Conservation (phyloP, 1,140 invertebrate species). For the Centruroides sculpturatus region DNA sequence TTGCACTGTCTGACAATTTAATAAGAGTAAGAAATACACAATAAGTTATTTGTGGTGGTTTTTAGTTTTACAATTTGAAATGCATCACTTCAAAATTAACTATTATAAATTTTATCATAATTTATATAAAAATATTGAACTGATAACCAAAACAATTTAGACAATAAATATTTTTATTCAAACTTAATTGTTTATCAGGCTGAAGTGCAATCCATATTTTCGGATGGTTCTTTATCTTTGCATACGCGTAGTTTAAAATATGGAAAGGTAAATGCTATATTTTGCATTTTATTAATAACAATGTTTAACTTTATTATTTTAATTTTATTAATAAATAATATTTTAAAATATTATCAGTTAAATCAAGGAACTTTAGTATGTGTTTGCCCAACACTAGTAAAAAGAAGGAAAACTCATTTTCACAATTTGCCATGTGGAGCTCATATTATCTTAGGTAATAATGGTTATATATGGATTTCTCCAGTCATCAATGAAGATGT, state of each 20-base stretch:
- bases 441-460: slow-evolving; percentile 86
- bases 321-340: too few relatives aligned
- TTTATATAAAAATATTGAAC: too few relatives aligned
- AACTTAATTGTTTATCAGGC: slow-evolving; percentile 32
- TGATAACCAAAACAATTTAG: too few relatives aligned
- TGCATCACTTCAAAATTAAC: too few relatives aligned
- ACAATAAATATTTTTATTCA: too few relatives aligned
- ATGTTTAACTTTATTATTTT: too few relatives aligned
- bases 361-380: slow-evolving; percentile 78
- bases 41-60: too few relatives aligned
- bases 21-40: too few relatives aligned
- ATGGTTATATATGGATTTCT: slow-evolving; percentile 92
- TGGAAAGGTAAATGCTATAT: slow-evolving; percentile 56
- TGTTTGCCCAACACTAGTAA: slow-evolving; percentile 84
- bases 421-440: slow-evolving; percentile 82
- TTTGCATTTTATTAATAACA: too few relatives aligned
- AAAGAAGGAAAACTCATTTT: slow-evolving; percentile 89
- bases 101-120: too few relatives aligned
- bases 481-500: slow-evolving; percentile 48
- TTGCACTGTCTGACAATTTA: too few relatives aligned
- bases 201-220: slow-evolving; percentile 84
- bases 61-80: too few relatives aligned
- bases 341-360: slow-evolving; percentile 30
- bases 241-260: slow-evolving; percentile 95
- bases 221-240: slow-evolving; percentile 80